Conservation (phyloP, 2,797 vertebrate species). For the Yasuhikotakia modesta region DNA sequence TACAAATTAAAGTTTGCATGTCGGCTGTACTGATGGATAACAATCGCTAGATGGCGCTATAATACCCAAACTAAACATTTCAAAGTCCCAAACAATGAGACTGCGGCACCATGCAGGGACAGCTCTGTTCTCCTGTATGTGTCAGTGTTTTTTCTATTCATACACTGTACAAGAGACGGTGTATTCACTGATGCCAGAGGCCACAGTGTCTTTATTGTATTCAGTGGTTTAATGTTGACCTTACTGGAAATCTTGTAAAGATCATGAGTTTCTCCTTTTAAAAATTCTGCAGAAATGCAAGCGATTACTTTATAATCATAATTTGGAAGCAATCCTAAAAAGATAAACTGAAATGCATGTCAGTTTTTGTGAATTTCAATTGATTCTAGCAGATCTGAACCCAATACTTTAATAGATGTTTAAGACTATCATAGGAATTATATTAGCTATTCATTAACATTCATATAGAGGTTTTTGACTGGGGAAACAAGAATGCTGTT, state of each 20-base stretch:
- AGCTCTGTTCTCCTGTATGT: background rate
- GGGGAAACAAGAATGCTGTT: background rate
- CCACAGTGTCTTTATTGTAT: background rate
- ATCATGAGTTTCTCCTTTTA: background rate
- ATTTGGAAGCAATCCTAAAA: background rate
- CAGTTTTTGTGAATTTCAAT: background rate
- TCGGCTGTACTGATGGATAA: background rate
- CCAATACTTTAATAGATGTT: background rate
- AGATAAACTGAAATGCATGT: background rate
- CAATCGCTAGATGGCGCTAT: conserved; percentile 6
- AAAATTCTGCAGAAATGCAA: background rate
- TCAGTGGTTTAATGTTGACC: background rate
- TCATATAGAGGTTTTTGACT: background rate
- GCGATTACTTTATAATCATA: background rate
- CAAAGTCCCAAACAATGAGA: background rate
- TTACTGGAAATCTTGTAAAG: background rate
- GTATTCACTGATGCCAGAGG: background rate
- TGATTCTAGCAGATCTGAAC: background rate
- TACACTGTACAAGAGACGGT: background rate
- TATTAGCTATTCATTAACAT: too few species aligned
- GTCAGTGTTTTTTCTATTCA: conserved; percentile 14
- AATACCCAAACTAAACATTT: background rate
- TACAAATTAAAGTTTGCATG: conserved; percentile 20
- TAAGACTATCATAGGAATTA: too few species aligned
- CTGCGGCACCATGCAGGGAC: conserved; percentile 27